Conservation (phyloP, 2,888 invertebrate genomes). For the Cabera pusaria region DNA sequence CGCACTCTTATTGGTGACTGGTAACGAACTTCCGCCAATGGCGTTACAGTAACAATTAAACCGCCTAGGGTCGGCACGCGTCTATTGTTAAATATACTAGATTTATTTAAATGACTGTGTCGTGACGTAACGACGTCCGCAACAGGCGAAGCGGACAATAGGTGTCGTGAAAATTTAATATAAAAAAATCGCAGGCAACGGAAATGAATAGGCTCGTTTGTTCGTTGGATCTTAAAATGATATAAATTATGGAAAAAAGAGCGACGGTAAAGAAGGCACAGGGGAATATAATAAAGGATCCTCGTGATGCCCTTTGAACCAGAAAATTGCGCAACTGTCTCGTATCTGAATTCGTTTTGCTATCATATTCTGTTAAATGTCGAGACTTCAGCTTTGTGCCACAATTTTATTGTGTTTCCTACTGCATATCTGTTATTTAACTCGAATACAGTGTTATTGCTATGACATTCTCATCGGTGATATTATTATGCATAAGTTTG, state of each 20-base stretch:
- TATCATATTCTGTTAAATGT: conserved; percentile 32
- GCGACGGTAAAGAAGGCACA: conserved; percentile 32
- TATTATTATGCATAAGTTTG: too few relatives aligned
- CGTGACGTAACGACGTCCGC: conserved; percentile 54
- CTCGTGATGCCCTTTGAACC: conserved; percentile 41
- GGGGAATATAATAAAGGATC: conserved; percentile 46
- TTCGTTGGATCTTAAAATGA: conserved; percentile 47
- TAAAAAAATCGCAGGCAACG: conserved; percentile 33
- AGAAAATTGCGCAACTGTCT: conserved; percentile 51
- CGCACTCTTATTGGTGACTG: conserved; percentile 55
- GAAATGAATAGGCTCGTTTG: conserved; percentile 51
- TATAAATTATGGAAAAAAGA: conserved; percentile 50
- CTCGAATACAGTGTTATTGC: too few relatives aligned
- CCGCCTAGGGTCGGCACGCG: conserved; percentile 49
- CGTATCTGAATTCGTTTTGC: conserved; percentile 41
- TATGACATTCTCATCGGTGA: too few relatives aligned
- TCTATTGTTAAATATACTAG: conserved; percentile 46
- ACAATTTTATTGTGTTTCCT: conserved; percentile 15
- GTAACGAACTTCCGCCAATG: conserved; percentile 65
- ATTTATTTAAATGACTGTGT: conserved; percentile 44
- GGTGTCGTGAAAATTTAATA: conserved; percentile 42
- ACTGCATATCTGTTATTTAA: too few relatives aligned
- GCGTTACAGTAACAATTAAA: conserved; percentile 54
- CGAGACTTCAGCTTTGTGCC: conserved; percentile 28
- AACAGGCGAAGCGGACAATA: conserved; percentile 40